Percentiles rank a stretch among this genome's conserved stretches.
These are phyloP conservation scores for Heptascelio sp. DNA, from an alignment of 2,888 invertebrate species.

Conservation along the genomic window DNA sequence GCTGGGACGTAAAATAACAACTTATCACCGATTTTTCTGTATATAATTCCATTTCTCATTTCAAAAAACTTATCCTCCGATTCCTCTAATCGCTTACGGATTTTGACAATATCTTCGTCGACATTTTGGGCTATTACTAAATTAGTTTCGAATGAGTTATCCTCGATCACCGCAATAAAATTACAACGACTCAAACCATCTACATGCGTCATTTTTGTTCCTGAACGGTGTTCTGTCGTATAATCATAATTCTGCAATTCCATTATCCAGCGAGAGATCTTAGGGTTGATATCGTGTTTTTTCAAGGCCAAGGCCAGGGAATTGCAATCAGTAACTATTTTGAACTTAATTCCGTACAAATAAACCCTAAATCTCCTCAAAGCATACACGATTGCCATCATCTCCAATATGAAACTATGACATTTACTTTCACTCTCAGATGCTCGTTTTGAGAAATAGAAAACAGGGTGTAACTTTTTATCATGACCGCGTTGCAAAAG, in stretches of 20 bases:
- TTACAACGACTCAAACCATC: conserved; percentile 68
- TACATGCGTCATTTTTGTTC: conserved; percentile 69
- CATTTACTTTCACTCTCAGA: too few species aligned
- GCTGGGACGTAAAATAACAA: conserved; percentile 19
- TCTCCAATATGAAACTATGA: too few species aligned
- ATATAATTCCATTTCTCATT: conserved; percentile 16
- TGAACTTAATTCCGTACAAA: conserved; percentile 67
- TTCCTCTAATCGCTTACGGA: neutral
- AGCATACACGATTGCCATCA: conserved; percentile 57
- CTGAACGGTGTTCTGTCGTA: conserved; percentile 59
- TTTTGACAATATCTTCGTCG: neutral
- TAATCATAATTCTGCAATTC: too few species aligned
- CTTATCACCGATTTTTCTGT: conserved; percentile 2
- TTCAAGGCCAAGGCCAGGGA: conserved; percentile 59
- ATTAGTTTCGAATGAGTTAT: conserved; percentile 6
- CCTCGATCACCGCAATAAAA: neutral
- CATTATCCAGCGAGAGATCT: too few species aligned
- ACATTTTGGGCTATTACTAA: conserved; percentile 1
- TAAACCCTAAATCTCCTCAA: conserved; percentile 73
- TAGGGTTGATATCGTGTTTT: conserved; percentile 75
- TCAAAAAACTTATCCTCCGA: conserved; percentile 5
- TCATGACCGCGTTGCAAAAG: too few species aligned
- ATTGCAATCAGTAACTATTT: too few species aligned
- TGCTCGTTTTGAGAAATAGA: too few species aligned
- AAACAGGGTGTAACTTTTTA: too few species aligned